Conservation (phyloP, 1,140 invertebrate species). For the Plectus sambesii region DNA sequence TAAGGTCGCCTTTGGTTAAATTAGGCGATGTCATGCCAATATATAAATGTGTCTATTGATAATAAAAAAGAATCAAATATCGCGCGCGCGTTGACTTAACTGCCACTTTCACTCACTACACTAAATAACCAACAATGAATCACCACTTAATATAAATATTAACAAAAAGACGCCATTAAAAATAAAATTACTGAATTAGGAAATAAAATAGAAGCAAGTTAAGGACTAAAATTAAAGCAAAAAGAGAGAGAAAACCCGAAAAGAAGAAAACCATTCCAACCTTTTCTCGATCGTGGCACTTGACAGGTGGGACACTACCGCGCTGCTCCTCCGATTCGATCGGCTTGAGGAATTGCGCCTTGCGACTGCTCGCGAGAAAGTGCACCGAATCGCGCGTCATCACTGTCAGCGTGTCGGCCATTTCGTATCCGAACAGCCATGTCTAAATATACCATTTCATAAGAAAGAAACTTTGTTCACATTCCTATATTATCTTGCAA, state of each 20-base stretch:
- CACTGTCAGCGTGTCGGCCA: constrained; percentile 87
- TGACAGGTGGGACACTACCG: constrained; percentile 64
- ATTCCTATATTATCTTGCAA: too few relatives aligned
- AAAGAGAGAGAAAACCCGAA: constrained; percentile 40
- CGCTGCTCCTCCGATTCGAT: constrained; percentile 69
- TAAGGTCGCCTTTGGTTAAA: too few relatives aligned
- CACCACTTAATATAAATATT: constrained; percentile 11
- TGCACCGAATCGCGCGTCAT: constrained; percentile 69
- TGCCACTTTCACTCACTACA: too few relatives aligned
- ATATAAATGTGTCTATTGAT: too few relatives aligned
- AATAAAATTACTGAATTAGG: too few relatives aligned
- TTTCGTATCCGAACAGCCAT: constrained; percentile 91
- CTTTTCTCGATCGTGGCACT: constrained; percentile 78
- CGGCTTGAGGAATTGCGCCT: constrained; percentile 87
- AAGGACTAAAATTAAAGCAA: background rate
- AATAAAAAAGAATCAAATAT: too few relatives aligned
- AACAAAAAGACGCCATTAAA: constrained; percentile 13
- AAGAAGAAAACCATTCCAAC: constrained; percentile 54
- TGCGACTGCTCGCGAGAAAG: constrained; percentile 91
- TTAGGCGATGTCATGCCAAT: too few relatives aligned
- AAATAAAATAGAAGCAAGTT: too few relatives aligned
- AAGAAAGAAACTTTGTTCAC: too few relatives aligned
- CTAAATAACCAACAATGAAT: constrained; percentile 8
- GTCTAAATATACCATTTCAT: constrained; percentile 55
- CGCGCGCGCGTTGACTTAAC: too few relatives aligned